Evolutionary conservation across 2,113 vertebrate genomes (phyloP).

Genomic region (Dicentrarchus labrax): DNA sequence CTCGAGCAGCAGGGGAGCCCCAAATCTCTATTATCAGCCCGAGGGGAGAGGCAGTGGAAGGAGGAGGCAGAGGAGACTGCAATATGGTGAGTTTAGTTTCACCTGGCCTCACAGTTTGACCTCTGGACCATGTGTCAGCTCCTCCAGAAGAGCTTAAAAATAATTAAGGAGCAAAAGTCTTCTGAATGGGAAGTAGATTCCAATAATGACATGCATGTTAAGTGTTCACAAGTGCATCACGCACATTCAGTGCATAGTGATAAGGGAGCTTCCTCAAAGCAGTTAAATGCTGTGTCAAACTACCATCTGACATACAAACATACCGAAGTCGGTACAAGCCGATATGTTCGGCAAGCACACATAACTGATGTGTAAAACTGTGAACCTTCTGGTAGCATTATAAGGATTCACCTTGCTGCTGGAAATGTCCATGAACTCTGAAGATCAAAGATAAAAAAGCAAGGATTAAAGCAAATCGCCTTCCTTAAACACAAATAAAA

Average conservation of each 20-base stretch:
- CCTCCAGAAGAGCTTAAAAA: constrained; percentile 84
- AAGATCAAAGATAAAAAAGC: not conserved
- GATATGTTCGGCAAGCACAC: not conserved
- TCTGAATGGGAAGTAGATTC: constrained; percentile 47
- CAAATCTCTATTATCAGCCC: constrained; percentile 83
- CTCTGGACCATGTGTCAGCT: constrained; percentile 81
- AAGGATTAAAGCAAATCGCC: not conserved
- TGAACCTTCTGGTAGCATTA: not conserved
- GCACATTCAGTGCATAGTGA: not conserved
- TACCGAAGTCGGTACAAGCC: not conserved
- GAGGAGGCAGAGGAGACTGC: constrained; percentile 76
- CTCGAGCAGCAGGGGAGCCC: constrained; percentile 79
- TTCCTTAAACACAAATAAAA: not conserved
- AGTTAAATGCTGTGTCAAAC: not conserved
- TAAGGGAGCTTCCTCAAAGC: not conserved
- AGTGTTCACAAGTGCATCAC: constrained; percentile 4
- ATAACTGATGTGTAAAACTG: not conserved
- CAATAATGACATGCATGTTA: constrained; percentile 46
- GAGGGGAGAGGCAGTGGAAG: constrained; percentile 75
- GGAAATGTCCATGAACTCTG: not conserved
- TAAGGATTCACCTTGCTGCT: not conserved
- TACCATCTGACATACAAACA: not conserved
- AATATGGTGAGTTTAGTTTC: constrained; percentile 88
- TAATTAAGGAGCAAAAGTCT: constrained; percentile 83
- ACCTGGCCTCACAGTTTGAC: constrained; percentile 88